A percentile compares a stretch with the other conserved stretches of the same genome.
Evolutionary conservation across 2,888 invertebrate species (phyloP).

Genomic region (Heliothis peltigera): DNA sequence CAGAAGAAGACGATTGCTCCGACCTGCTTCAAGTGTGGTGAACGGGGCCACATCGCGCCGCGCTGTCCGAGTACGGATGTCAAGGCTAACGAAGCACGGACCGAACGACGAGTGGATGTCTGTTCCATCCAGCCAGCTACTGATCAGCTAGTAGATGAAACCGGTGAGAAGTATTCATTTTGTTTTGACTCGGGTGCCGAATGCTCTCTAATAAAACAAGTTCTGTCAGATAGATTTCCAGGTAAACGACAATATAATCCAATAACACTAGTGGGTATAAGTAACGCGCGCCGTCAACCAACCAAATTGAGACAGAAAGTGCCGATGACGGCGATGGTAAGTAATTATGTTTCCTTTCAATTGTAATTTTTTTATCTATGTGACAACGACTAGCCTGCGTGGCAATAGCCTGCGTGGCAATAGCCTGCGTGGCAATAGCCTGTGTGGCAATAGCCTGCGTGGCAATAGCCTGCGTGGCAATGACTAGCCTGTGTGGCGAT

Average conservation of each 20-base stretch:
- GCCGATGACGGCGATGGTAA: no score
- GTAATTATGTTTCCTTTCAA: no score
- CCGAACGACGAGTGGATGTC: constrained; percentile 2
- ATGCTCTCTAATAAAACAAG: constrained; percentile 2
- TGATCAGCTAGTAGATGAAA: background rate
- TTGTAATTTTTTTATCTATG: no score
- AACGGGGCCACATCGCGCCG: constrained; percentile 11
- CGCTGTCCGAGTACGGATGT: background rate
- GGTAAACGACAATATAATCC: constrained; percentile 3
- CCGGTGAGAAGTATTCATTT: constrained; percentile 10
- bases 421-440: no score
- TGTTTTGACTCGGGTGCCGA: constrained; percentile 7
- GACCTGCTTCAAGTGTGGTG: constrained; percentile 7
- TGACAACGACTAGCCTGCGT: no score
- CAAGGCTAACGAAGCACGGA: background rate
- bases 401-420: no score
- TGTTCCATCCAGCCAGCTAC: constrained; percentile 5
- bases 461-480: no score
- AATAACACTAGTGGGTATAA: constrained; percentile 8
- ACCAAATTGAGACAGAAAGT: no score
- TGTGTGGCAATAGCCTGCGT: no score
- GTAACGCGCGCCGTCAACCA: background rate
- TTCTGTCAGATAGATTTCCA: background rate
- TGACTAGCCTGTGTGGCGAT: no score
- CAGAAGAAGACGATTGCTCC: background rate